Conservation (phyloP, 2,888 invertebrate genomes). For the Erebia ligea region DNA sequence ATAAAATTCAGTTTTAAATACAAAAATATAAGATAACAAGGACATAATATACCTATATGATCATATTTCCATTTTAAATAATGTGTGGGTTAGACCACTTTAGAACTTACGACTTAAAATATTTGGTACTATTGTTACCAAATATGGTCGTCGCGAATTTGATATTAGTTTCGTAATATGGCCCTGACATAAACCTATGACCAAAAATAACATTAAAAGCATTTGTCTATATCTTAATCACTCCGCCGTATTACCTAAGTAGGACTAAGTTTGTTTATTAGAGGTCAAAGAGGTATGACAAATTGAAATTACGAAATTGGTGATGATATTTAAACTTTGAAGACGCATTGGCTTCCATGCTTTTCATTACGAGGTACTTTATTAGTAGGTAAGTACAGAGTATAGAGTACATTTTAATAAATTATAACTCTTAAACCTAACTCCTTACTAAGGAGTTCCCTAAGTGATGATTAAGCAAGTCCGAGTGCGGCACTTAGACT, state of each 20-base stretch:
- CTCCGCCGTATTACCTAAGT: not conserved
- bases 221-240: not conserved
- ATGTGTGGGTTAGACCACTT: slow-evolving; percentile 12
- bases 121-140: slow-evolving; percentile 20
- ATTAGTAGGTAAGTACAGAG: no score
- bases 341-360: no score
- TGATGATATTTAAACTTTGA: no score
- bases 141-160: slow-evolving; percentile 24
- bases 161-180: slow-evolving; percentile 19
- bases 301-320: no score
- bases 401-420: no score
- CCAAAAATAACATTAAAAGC: slow-evolving; percentile 41
- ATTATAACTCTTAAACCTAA: no score
- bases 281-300: not conserved
- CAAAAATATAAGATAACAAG: not conserved
- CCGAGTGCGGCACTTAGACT: no score
- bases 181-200: slow-evolving; percentile 33
- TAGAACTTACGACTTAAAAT: not conserved
- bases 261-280: not conserved
- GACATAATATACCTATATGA: not conserved
- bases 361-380: no score
- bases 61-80: not conserved
- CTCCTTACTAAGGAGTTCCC: no score
- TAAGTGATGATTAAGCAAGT: no score
- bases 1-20: no score